Evolutionary conservation across 2,113 vertebrate species (phyloP).

Genomic region (Ellobius talpinus): DNA sequence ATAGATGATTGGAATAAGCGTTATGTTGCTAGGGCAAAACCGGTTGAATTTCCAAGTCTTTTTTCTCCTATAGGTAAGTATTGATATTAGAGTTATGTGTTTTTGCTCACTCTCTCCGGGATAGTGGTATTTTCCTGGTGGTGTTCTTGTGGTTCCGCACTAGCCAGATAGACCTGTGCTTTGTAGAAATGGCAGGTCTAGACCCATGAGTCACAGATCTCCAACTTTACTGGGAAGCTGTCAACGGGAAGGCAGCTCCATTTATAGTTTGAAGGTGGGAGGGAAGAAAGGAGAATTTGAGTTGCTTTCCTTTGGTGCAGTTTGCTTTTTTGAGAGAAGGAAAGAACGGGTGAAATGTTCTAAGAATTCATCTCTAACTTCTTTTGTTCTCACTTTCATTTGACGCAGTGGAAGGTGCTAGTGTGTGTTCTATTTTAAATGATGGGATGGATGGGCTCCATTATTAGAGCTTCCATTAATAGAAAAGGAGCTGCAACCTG

Average conservation of each 20-base stretch:
- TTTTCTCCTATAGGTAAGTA: constrained; percentile 53
- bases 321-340: constrained; percentile 59
- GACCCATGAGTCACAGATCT: constrained; percentile 52
- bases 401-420: background rate
- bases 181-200: constrained; percentile 36
- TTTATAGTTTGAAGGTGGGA: constrained; percentile 70
- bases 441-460: constrained; percentile 3
- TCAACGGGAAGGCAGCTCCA: constrained; percentile 63
- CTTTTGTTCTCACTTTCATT: constrained; percentile 6
- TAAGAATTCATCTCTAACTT: constrained; percentile 17
- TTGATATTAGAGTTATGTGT: constrained; percentile 20
- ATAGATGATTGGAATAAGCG: constrained; percentile 40
- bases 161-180: constrained; percentile 14
- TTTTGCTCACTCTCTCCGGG: constrained; percentile 35
- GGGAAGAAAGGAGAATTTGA: constrained; percentile 45
- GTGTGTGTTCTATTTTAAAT: constrained; percentile 45
- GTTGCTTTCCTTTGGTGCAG: background rate
- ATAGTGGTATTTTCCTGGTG: constrained; percentile 2
- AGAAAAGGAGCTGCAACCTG: constrained; percentile 6
- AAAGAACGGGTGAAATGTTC: background rate
- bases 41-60: constrained; percentile 63
- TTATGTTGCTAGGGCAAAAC: constrained; percentile 47
- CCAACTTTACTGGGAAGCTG: background rate
- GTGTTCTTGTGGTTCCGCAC: background rate
- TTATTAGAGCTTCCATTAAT: constrained; percentile 37